Conservation (phyloP, 2,888 invertebrate genomes). For the Diachrysia chrysitis region DNA sequence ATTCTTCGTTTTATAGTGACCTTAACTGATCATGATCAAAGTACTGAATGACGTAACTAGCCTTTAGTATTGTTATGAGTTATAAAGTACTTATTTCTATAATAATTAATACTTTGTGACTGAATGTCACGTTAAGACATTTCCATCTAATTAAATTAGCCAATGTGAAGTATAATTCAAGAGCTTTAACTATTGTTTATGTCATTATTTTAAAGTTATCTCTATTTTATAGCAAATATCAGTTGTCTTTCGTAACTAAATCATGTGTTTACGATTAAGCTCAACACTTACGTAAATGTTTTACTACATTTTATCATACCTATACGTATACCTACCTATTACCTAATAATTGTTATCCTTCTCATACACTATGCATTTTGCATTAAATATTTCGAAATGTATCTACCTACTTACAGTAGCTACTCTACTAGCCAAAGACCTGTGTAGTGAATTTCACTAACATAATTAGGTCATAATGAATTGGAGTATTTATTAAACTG, state of each 20-base stretch:
- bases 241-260: conserved; percentile 35
- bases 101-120: conserved; percentile 63
- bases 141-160: conserved; percentile 69
- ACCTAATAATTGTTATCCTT: conserved; percentile 24
- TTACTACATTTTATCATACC: conserved; percentile 44
- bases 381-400: conserved; percentile 26
- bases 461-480: conserved; percentile 50
- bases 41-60: conserved; percentile 87
- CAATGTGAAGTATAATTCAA: conserved; percentile 58
- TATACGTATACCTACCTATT: conserved; percentile 18
- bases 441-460: conserved; percentile 26
- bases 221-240: conserved; percentile 51
- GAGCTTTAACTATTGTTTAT: conserved; percentile 70
- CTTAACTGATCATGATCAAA: conserved; percentile 88
- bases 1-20: conserved; percentile 88
- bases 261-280: conserved; percentile 25
- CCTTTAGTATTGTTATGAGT: conserved; percentile 76
- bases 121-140: conserved; percentile 68
- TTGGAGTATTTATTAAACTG: conserved; percentile 56
- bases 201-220: conserved; percentile 52
- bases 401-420: neutral
- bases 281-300: conserved; percentile 44
- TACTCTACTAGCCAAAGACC: conserved; percentile 38
- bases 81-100: conserved; percentile 62
- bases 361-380: conserved; percentile 50